Evolutionary conservation across 2,113 vertebrate genomes (phyloP).

Genomic region (Takifugu flavidus): DNA sequence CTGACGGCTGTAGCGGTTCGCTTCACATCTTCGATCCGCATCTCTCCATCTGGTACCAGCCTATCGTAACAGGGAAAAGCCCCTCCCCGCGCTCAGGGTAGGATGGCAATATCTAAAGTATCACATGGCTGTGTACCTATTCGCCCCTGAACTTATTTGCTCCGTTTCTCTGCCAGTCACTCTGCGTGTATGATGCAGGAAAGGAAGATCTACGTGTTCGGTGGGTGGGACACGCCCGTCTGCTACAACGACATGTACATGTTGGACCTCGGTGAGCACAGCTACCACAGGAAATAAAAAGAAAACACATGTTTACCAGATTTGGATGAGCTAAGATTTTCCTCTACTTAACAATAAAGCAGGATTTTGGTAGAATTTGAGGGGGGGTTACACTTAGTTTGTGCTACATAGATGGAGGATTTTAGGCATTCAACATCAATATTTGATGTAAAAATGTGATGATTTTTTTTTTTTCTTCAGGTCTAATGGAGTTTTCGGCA

Average conservation of each 20-base stretch:
- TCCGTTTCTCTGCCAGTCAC: constrained; percentile 54
- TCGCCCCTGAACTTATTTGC: background rate
- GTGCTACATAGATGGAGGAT: background rate
- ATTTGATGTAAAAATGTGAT: background rate
- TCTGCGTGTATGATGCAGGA: constrained; percentile 73
- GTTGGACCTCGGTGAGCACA: constrained; percentile 77
- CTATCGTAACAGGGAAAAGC: constrained; percentile 75
- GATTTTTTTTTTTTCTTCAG: constrained; percentile 44
- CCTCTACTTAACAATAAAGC: too few species aligned
- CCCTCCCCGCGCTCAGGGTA: constrained; percentile 80
- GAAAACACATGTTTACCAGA: too few species aligned
- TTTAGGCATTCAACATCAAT: accelerated
- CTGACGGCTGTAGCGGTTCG: constrained; percentile 78
- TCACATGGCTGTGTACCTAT: too few species aligned
- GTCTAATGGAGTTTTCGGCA: constrained; percentile 80
- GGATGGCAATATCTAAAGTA: background rate
- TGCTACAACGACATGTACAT: constrained; percentile 79
- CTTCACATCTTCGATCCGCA: constrained; percentile 81
- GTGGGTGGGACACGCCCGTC: constrained; percentile 74
- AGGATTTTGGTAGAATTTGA: too few species aligned
- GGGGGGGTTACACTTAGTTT: too few species aligned
- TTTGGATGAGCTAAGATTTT: too few species aligned
- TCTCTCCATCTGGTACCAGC: constrained; percentile 83
- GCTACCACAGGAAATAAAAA: too few species aligned
- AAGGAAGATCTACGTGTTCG: constrained; percentile 72